Evolutionary conservation across 2,888 invertebrate genomes (phyloP), one percentile per base, ranked within the genome.

Genomic region (Hedya salicella): DNA sequence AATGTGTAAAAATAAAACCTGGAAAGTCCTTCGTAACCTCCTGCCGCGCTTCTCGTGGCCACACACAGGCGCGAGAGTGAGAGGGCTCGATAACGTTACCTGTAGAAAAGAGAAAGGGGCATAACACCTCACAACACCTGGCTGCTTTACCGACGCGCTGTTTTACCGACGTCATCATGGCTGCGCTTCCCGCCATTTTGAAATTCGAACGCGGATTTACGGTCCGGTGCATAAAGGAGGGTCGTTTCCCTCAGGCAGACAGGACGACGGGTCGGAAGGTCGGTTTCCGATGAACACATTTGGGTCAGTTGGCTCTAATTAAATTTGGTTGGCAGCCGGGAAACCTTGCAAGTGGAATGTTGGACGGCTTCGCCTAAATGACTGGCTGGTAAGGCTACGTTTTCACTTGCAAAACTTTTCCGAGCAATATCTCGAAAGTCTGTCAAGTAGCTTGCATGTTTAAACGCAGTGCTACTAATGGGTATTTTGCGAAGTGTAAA

Each of bases 181-280:
- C 67, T 54, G 54, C 69, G 56, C 66, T 75, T 74, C 75, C 80
- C 79, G 79, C 76, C 75, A 70, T 75, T 81, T 83, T 80, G 81
- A 83, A 85, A 83, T 79, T 82, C 74, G 81, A 77, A 73, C 75
- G 74, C 82, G 91, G 91, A 91, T 87, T 88, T 87, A 83, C 90
- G 88, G 87, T 77, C 85, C 78, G 78, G 73, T 88, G 84, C 71
- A 66, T 82, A 78, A 78, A 74, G 72, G 75, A 81, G 86, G 86
- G 79, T 75, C 74, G 65, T 73, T 68, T 72, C 74, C 74, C 75
- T 75, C 76, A 74, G 36, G 39, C 21, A 9, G 52, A 30, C 56
- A 59, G 68, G 66, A 68, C 50, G 56, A 16, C 13, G 13, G 42
- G 13, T 53, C 11, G 25, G 62, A 13, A 53, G 65, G 42, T 19